A percentile compares a stretch with the other conserved stretches of the same genome.
Conservation (phyloP, 2,888 invertebrate species). For the Limenitis arthemis region DNA sequence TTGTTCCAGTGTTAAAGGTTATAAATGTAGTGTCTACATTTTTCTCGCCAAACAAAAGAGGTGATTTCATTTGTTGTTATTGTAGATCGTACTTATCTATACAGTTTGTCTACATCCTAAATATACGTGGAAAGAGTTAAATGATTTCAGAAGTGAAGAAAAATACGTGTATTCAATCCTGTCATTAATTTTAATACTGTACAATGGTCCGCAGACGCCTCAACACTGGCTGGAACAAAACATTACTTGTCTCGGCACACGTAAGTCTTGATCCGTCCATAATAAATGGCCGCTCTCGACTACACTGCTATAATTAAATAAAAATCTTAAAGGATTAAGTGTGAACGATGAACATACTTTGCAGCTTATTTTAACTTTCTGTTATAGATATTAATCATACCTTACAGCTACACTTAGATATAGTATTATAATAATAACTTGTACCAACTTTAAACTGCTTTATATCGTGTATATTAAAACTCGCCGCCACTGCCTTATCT, state of each 20-base stretch:
- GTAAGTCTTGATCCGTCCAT: constrained; percentile 37
- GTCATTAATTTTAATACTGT: constrained; percentile 11
- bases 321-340: constrained; percentile 45
- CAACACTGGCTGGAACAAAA: constrained; percentile 28
- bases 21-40: constrained; percentile 29
- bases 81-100: background rate
- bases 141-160: background rate
- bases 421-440: too few relatives aligned
- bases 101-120: background rate
- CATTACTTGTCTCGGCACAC: constrained; percentile 30
- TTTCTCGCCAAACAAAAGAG: background rate
- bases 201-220: constrained; percentile 17
- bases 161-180: background rate
- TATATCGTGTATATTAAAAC: too few relatives aligned
- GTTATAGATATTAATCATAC: too few relatives aligned
- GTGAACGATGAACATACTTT: constrained; percentile 9
- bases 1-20: constrained; percentile 46
- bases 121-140: background rate
- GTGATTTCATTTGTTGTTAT: background rate
- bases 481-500: too few relatives aligned
- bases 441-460: too few relatives aligned
- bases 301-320: constrained; percentile 45
- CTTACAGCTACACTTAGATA: too few relatives aligned
- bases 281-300: constrained; percentile 36
- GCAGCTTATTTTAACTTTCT: constrained; percentile 2